Conservation (phyloP, 1,140 invertebrate genomes). For the Anastatus disparis region DNA sequence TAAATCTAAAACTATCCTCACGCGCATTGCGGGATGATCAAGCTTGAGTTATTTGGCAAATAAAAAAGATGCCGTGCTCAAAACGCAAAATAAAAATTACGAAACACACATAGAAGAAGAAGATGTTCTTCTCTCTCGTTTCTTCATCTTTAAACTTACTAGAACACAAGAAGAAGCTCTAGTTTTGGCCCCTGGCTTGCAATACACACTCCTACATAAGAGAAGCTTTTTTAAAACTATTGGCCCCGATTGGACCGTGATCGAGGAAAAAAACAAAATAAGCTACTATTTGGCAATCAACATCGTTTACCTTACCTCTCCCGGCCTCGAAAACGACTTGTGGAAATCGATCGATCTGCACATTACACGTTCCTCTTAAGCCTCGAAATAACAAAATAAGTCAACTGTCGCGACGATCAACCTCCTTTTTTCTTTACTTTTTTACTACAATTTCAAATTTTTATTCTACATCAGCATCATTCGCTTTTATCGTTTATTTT, state of each 20-base stretch:
- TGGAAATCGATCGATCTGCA: slow-evolving; percentile 50
- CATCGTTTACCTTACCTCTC: neutral
- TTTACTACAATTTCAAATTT: neutral
- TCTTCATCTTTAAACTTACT: no score
- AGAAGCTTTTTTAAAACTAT: no score
- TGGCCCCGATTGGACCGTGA: slow-evolving; percentile 52
- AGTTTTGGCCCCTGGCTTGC: slow-evolving; percentile 22
- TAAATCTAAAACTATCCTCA: slow-evolving; percentile 34
- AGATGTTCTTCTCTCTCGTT: no score
- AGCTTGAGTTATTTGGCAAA: slow-evolving; percentile 33
- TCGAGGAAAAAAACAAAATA: slow-evolving; percentile 53
- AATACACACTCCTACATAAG: no score
- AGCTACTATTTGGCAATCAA: slow-evolving; percentile 50
- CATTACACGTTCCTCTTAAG: neutral
- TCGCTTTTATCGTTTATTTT: no score
- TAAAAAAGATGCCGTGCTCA: slow-evolving; percentile 40
- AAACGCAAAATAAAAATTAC: slow-evolving; percentile 44
- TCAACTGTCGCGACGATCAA: neutral
- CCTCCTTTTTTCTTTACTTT: slow-evolving; percentile 11
- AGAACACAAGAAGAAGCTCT: slow-evolving; percentile 36
- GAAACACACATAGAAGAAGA: no score
- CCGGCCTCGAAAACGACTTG: slow-evolving; percentile 51
- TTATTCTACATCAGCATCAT: no score
- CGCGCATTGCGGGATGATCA: no score
- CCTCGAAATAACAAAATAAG: slow-evolving; percentile 26